Evolutionary conservation across 2,888 invertebrate species (phyloP).

Genomic region (Pycnomerus fuliginosus): DNA sequence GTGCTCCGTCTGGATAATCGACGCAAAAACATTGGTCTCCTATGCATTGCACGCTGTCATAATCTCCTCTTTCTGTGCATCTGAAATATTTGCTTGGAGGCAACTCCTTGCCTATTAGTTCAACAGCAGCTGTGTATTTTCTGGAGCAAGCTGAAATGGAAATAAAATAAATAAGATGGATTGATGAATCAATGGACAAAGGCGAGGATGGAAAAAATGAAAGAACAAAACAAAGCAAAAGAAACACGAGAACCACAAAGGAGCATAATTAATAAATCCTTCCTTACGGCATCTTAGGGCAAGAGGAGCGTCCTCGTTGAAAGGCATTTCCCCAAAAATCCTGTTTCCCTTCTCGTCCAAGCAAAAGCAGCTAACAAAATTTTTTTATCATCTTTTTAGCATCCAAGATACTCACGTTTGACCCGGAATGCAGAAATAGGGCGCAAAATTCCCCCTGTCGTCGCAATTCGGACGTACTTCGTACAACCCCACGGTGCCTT

Average conservation of each 20-base stretch:
- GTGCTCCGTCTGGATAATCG: slow-evolving; percentile 56
- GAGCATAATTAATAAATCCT: not conserved
- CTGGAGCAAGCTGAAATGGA: slow-evolving; percentile 60
- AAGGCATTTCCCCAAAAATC: slow-evolving; percentile 66
- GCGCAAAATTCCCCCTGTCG: slow-evolving; percentile 60
- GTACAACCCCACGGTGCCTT: slow-evolving; percentile 57
- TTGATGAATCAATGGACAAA: no score
- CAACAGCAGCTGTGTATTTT: slow-evolving; percentile 54
- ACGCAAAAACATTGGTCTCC: slow-evolving; percentile 63
- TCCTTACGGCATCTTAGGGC: slow-evolving; percentile 56
- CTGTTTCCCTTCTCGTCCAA: slow-evolving; percentile 61
- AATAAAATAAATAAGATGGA: not conserved
- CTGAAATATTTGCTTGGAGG: slow-evolving; percentile 52
- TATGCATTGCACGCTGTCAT: slow-evolving; percentile 67
- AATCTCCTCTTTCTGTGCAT: slow-evolving; percentile 67
- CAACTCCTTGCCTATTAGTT: slow-evolving; percentile 50
- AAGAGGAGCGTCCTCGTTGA: slow-evolving; percentile 51
- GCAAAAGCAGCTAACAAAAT: slow-evolving; percentile 62
- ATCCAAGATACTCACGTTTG: slow-evolving; percentile 59
- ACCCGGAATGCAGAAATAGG: slow-evolving; percentile 64
- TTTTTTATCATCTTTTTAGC: not conserved
- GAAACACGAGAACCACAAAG: no score
- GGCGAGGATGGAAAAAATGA: no score
- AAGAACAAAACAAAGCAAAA: no score
- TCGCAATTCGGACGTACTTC: slow-evolving; percentile 63